A percentile compares a stretch with the other conserved stretches of the same genome.
These are phyloP conservation scores for Drosophila pegasa DNA, from an alignment of 2,888 invertebrate genomes.

Conservation along the genomic window DNA sequence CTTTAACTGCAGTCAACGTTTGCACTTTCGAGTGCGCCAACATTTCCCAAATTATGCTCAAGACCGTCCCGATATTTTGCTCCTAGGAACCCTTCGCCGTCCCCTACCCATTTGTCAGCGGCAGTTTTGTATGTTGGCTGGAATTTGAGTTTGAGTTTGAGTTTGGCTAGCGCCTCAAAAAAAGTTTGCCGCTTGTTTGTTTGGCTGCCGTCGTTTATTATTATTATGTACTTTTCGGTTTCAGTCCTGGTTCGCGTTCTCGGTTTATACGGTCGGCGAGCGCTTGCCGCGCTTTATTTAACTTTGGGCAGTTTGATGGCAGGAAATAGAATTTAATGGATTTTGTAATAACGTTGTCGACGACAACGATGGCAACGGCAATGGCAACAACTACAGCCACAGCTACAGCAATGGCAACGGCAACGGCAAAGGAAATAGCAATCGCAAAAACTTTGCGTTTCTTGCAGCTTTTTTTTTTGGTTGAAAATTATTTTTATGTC, in stretches of 20 bases:
- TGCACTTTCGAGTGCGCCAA: conserved; percentile 63
- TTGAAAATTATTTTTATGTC: conserved; percentile 23
- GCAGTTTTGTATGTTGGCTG: conserved; percentile 47
- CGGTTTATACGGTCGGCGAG: conserved; percentile 43
- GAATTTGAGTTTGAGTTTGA: conserved; percentile 56
- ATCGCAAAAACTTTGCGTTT: conserved; percentile 54
- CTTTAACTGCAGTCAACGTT: conserved; percentile 65
- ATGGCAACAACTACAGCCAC: conserved; percentile 14
- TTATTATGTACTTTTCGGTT: conserved; percentile 72
- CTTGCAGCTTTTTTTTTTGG: conserved; percentile 19
- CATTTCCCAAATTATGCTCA: conserved; percentile 41
- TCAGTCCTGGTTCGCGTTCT: conserved; percentile 26
- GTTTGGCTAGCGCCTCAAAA: conserved; percentile 46
- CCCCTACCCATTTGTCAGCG: conserved; percentile 45
- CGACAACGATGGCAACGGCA: conserved; percentile 30
- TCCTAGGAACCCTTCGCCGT: neutral
- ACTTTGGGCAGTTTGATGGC: conserved; percentile 80
- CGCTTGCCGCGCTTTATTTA: conserved; percentile 71
- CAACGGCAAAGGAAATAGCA: conserved; percentile 26
- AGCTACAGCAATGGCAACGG: neutral
- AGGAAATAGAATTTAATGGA: conserved; percentile 80
- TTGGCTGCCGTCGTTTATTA: conserved; percentile 75
- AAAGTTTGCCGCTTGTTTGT: conserved; percentile 71
- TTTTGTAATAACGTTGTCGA: conserved; percentile 73
- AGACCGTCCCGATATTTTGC: conserved; percentile 32